Evolutionary conservation across 2,113 vertebrate species (phyloP).

Genomic region (Cyanistes caeruleus): DNA sequence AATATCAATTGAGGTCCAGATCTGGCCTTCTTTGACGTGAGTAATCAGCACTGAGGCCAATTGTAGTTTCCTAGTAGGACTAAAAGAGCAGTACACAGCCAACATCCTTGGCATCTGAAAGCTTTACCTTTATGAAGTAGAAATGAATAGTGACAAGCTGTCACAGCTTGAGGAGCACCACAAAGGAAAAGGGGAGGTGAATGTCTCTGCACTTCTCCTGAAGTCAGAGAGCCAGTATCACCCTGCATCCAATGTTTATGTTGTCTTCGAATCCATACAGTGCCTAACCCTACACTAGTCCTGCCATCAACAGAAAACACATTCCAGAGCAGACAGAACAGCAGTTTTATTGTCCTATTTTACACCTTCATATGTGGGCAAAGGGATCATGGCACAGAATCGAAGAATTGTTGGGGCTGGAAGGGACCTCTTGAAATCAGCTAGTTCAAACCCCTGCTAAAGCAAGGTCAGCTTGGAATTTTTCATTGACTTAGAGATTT

Average conservation of each 20-base stretch:
- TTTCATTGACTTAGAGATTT: neutral
- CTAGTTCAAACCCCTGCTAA: neutral
- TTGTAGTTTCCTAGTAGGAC: neutral
- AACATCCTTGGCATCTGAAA: neutral
- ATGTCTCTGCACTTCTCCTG: neutral
- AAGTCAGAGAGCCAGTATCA: neutral
- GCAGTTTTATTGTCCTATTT: neutral
- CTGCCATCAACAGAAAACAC: neutral
- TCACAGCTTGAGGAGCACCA: neutral
- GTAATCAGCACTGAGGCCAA: neutral
- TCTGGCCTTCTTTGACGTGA: neutral
- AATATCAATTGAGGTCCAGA: neutral
- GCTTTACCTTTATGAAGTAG: neutral
- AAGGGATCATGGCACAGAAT: neutral
- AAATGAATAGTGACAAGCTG: neutral
- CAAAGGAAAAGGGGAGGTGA: neutral
- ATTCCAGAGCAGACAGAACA: neutral
- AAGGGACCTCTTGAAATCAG: neutral
- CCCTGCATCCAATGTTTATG: neutral
- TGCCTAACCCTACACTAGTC: neutral
- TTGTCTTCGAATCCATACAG: neutral
- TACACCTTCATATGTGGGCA: accelerated
- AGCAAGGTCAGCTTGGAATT: neutral
- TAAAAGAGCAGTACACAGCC: neutral
- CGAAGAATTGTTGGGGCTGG: neutral